phyloP scores from a whole-genome alignment of 2,888 invertebrate species.

The Galeruca laticollis region DNA sequence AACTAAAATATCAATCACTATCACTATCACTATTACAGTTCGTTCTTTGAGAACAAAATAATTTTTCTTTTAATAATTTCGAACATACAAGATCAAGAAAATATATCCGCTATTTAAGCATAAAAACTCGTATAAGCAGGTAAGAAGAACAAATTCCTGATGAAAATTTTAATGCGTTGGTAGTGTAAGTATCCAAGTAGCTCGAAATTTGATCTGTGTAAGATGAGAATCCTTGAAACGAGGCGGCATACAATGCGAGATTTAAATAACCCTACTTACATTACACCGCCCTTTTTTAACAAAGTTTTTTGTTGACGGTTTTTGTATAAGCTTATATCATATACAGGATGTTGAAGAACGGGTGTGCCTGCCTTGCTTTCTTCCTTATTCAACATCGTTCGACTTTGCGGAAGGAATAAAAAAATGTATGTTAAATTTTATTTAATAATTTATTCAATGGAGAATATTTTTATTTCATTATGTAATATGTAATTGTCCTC shows the following conservation, averaged over 20 bases:
- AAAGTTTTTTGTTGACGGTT: conserved; percentile 17
- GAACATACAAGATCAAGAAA: too few relatives aligned
- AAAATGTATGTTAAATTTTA: neutral
- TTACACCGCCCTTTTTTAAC: conserved; percentile 23
- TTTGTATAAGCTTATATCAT: conserved; percentile 14
- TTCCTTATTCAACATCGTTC: neutral
- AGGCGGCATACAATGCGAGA: conserved; percentile 43
- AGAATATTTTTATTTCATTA: too few relatives aligned
- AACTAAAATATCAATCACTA: too few relatives aligned
- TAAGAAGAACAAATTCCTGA: conserved; percentile 42
- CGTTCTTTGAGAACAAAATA: too few relatives aligned
- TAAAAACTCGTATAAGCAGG: conserved; percentile 21
- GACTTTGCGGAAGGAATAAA: conserved; percentile 9
- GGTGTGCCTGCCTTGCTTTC: conserved; percentile 21
- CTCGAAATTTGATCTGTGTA: conserved; percentile 51
- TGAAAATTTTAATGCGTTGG: conserved; percentile 42
- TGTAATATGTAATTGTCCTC: too few relatives aligned
- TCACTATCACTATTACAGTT: too few relatives aligned
- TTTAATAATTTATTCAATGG: too few relatives aligned
- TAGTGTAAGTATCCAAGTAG: conserved; percentile 50
- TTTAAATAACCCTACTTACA: conserved; percentile 31
- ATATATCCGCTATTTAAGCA: neutral
- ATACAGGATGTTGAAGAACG: conserved; percentile 24
- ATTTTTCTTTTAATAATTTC: too few relatives aligned
- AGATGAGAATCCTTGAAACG: conserved; percentile 52